These are phyloP conservation scores for Monoplex corrugatus DNA, from an alignment of 2,888 invertebrate species.

Conservation along the genomic window DNA sequence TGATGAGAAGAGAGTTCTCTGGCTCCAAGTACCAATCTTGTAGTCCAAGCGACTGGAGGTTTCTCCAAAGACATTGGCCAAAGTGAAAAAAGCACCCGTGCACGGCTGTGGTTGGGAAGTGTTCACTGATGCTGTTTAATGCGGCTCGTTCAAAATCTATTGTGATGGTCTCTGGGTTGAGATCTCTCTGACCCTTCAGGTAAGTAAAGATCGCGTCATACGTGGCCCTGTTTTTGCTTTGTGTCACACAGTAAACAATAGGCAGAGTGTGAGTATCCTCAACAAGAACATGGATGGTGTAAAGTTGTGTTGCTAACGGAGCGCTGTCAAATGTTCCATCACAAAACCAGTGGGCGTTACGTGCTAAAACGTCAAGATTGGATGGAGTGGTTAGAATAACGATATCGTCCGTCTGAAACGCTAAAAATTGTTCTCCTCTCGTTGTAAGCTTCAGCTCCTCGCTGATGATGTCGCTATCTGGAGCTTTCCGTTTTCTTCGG, in stretches of 20 bases:
- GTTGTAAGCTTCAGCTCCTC: conserved; percentile 47
- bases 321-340: conserved; percentile 45
- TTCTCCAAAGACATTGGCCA: too few species aligned
- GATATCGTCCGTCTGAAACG: conserved; percentile 46
- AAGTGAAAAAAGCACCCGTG: too few species aligned
- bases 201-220: too few species aligned
- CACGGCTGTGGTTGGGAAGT: too few species aligned
- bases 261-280: conserved; percentile 41
- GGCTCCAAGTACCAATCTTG: too few species aligned
- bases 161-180: too few species aligned
- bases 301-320: conserved; percentile 39
- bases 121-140: too few species aligned
- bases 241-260: conserved; percentile 41
- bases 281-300: conserved; percentile 41
- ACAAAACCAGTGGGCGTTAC: conserved; percentile 47
- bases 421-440: conserved; percentile 47
- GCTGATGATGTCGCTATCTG: conserved; percentile 47
- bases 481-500: conserved; percentile 44
- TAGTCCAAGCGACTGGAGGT: too few species aligned
- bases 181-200: too few species aligned
- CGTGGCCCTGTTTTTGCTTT: conserved; percentile 39
- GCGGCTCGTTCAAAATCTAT: too few species aligned
- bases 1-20: too few species aligned
- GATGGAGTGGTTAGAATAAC: conserved; percentile 48
- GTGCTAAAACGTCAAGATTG: conserved; percentile 46